Base-by-base conservation (phyloP, 2,888 invertebrate species). In the Podotricha telesiphe region DNA sequence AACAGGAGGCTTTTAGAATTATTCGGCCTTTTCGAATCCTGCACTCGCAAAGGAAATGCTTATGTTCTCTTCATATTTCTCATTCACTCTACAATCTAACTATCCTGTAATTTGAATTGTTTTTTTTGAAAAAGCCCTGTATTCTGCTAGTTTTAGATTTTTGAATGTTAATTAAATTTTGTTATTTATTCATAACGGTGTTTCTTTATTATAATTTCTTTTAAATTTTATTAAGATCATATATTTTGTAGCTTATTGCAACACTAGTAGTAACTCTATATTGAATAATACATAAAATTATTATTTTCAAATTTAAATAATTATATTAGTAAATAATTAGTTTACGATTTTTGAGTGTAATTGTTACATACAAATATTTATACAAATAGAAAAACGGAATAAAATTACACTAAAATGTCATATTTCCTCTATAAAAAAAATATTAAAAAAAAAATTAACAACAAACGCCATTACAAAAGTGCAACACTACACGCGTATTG, bases 401-500 rank as follows among this genome's bases (percentile, higher is more conserved):
- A 4, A 37, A 8, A 37, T 37, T 1, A 8, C 8, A 37, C 37
- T 8, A 8, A 37, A 37, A 37, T 37, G 1, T 37, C 8, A 42
- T 13, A 42, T 42, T 42, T 0, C 4, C 13, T 42, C 13, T 13
- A 42, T 2, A 42, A 37, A 37, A 37, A 37, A 1, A 1, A 37
- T 6, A 37, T 37, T 37, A 37, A 37, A 37, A 37, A n/a, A n/a
- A 10, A 37, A 10, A 37, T 37, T 37, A 28, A 28, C 2, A 28
- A 2, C 28, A 4, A 28, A 28, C 28, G 28, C 87, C 88, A 86
- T 80, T 87, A 70, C 79, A 64, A 76, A 68, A 63, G 70, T 68
- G 65, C 75, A 72, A 68, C 76, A 86, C 84, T 87, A 83, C 77
- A 86, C 80, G 84, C 86, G 82, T 82, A 88, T 90, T 91, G 87